Evolutionary conservation across 2,113 vertebrate species (phyloP), one percentile per base, ranked within the genome.

Genomic region (Scomber scombrus): DNA sequence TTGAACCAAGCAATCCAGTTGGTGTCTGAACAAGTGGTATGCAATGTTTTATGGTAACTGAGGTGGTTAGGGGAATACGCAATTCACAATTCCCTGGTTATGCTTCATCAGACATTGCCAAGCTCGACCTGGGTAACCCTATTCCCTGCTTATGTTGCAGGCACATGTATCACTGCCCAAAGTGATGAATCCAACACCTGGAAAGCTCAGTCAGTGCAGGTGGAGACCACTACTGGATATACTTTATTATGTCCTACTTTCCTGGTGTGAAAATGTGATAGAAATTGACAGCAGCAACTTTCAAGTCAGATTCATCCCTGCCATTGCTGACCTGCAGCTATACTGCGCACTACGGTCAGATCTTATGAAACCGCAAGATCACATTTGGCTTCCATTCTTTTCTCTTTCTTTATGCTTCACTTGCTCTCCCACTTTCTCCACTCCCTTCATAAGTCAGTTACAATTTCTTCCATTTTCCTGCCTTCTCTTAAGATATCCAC

Each of bases 401-500:
- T 49, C 11, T 64, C 31, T 23, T 29, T 73, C 49, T 52, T 75
- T 54, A 68, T 16, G 56, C 78, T 73, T 75, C 60, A 21, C 34
- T 26, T 34, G 45, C 58, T 64, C 26, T 31, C 18, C 26, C 12
- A 3, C 15, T 5, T 23, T n/a, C 16, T 43, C 51, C 50, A 10
- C 29, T 47, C 51, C 8, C 46, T 73, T 45, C 15, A 80, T 12
- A 21, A 29, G 67, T 29, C 54, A 18, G 43, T 68, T 72, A 43
- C 23, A 2, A 18, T 68, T 66, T 64, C 55, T 47, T 64, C 31
- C 52, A 2, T 29, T 62, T 64, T 54, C 47, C 31, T 60, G 1
- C 6, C 11, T 19, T 80, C 67, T 84, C 72, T 40, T 58, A 67
- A 50, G 74, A 82, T 68, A 72, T 82, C 85, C 85, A 76, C 81